Percentiles rank a stretch among this genome's conserved stretches.
Conservation (phyloP, 2,113 vertebrate genomes). For the Nematolebias whitei region DNA sequence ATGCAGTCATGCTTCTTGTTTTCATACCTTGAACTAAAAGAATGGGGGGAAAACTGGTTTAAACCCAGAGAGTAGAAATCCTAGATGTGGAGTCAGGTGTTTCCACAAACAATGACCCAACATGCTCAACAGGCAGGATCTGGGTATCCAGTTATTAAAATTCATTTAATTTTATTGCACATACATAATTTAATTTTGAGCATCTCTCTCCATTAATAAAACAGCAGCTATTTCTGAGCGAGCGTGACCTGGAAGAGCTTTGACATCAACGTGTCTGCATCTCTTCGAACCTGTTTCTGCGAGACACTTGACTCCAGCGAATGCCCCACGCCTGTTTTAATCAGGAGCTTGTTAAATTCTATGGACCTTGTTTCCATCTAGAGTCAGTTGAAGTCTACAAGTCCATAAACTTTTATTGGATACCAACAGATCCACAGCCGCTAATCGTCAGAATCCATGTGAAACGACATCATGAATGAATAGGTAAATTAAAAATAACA, state of each 20-base stretch:
- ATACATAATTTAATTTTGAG: constrained; percentile 9
- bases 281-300: constrained; percentile 14
- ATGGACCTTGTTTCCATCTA: constrained; percentile 76
- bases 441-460: constrained; percentile 74
- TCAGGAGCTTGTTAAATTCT: constrained; percentile 79
- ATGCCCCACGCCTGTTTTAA: constrained; percentile 44
- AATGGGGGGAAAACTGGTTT: no score
- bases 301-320: constrained; percentile 31
- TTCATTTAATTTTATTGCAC: not conserved
- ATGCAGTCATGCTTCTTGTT: no score
- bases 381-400: constrained; percentile 65
- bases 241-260: constrained; percentile 18
- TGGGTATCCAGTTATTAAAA: constrained; percentile 10
- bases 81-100: constrained; percentile 7
- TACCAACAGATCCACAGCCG: constrained; percentile 62
- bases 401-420: constrained; percentile 80
- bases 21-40: not conserved
- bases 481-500: constrained; percentile 39
- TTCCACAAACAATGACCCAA: constrained; percentile 16
- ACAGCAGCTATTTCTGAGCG: constrained; percentile 27
- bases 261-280: constrained; percentile 19
- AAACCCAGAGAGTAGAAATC: not conserved
- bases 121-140: constrained; percentile 2
- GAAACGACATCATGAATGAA: constrained; percentile 59
- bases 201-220: constrained; percentile 22